Evolutionary conservation across 2,888 invertebrate genomes (phyloP).

Genomic region (Globia sparganii): DNA sequence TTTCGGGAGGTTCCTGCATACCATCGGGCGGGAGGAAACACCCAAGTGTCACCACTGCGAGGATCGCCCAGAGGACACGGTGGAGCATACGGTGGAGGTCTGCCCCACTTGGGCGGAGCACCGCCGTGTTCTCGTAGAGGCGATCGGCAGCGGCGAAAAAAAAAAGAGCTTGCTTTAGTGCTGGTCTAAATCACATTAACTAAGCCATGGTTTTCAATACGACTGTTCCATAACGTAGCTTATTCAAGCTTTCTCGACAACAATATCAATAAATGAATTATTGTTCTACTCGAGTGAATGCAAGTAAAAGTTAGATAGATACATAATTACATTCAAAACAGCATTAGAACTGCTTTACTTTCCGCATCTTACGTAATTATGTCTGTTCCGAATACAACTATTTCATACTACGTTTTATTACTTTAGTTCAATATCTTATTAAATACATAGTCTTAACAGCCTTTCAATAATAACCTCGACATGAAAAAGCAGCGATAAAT

Average conservation of each 20-base stretch:
- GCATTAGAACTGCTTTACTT: constrained; percentile 31
- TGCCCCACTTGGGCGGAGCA: no score
- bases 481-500: neutral
- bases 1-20: no score
- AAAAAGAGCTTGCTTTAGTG: neutral
- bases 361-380: constrained; percentile 42
- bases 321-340: constrained; percentile 36
- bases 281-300: constrained; percentile 23
- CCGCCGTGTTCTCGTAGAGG: no score
- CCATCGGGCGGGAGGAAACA: no score
- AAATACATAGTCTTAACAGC: neutral
- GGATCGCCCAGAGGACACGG: no score
- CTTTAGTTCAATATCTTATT: neutral
- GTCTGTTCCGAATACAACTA: constrained; percentile 3
- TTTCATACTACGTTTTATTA: neutral
- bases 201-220: neutral
- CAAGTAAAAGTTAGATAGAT: constrained; percentile 28
- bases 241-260: constrained; percentile 7
- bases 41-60: no score
- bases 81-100: no score
- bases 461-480: neutral
- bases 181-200: neutral
- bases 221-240: neutral
- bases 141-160: no score
- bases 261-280: constrained; percentile 32